Evolutionary conservation across 2,888 invertebrate genomes (phyloP).

Genomic region (Spisula solida): DNA sequence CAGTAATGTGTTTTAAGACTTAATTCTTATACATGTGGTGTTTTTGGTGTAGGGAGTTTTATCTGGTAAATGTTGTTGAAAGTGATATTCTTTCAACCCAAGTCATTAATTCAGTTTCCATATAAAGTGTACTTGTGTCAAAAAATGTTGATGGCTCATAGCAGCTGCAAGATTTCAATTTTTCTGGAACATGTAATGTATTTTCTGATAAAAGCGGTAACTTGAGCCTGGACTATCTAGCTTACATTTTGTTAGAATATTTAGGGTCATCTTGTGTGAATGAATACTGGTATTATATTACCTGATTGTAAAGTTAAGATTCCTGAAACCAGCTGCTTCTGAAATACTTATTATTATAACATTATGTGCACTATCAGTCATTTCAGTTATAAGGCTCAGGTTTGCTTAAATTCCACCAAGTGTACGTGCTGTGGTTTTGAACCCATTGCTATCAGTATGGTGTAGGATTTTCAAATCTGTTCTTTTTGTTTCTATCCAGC

Average conservation of each 20-base stretch:
- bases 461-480: too few relatives aligned
- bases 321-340: neutral
- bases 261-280: constrained; percentile 37
- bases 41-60: neutral
- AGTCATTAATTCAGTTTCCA: constrained; percentile 18
- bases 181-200: constrained; percentile 21
- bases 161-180: constrained; percentile 42
- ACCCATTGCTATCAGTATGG: too few relatives aligned
- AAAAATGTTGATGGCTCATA: constrained; percentile 2
- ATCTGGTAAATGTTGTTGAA: constrained; percentile 10
- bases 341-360: too few relatives aligned
- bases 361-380: too few relatives aligned
- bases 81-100: constrained; percentile 23
- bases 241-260: constrained; percentile 24
- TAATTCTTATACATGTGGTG: neutral
- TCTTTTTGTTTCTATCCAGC: too few relatives aligned
- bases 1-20: neutral
- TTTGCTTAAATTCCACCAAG: too few relatives aligned
- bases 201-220: constrained; percentile 51
- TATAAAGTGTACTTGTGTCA: constrained; percentile 26
- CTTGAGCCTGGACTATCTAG: constrained; percentile 32
- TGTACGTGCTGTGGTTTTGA: too few relatives aligned
- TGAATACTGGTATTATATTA: constrained; percentile 2
- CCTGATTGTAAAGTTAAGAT: neutral
- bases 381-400: too few relatives aligned